Evolutionary conservation across 2,888 invertebrate species (phyloP).

Genomic region (Lathronympha strigana): DNA sequence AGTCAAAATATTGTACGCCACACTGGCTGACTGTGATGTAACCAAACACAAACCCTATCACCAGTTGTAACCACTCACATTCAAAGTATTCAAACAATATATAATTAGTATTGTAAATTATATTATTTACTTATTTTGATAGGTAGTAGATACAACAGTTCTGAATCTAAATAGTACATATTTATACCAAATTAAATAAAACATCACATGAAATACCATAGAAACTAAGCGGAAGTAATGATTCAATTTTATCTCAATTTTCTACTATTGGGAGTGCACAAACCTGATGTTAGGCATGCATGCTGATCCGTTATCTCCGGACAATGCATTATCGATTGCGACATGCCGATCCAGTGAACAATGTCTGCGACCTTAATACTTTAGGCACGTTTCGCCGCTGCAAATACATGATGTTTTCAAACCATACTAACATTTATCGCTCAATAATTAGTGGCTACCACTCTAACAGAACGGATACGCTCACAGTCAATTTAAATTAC

Average conservation of each 20-base stretch:
- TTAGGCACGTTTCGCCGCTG: constrained; percentile 44
- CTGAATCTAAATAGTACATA: too few relatives aligned
- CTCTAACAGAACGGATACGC: constrained; percentile 34
- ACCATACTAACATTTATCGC: constrained; percentile 49
- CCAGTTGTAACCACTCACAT: too few relatives aligned
- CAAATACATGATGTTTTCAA: constrained; percentile 44
- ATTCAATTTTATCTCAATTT: background rate
- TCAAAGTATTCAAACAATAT: too few relatives aligned
- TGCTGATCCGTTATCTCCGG: constrained; percentile 30
- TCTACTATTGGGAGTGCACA: constrained; percentile 12
- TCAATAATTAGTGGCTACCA: constrained; percentile 46
- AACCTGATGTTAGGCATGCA: constrained; percentile 26
- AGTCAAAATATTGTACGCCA: too few relatives aligned
- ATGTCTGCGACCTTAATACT: constrained; percentile 41
- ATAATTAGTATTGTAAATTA: too few relatives aligned
- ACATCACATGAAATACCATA: background rate
- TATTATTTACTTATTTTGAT: too few relatives aligned
- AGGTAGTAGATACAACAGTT: too few relatives aligned
- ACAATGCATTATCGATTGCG: constrained; percentile 43
- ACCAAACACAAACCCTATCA: too few relatives aligned
- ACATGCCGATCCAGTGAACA: constrained; percentile 40
- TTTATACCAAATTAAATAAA: too few relatives aligned
- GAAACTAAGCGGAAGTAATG: background rate
- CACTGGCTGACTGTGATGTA: too few relatives aligned
- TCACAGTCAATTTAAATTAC: constrained; percentile 20